Percentiles rank a stretch among this genome's conserved stretches.
Conservation (phyloP, 2,797 vertebrate species). For the Sebastiscus albofasciatus region DNA sequence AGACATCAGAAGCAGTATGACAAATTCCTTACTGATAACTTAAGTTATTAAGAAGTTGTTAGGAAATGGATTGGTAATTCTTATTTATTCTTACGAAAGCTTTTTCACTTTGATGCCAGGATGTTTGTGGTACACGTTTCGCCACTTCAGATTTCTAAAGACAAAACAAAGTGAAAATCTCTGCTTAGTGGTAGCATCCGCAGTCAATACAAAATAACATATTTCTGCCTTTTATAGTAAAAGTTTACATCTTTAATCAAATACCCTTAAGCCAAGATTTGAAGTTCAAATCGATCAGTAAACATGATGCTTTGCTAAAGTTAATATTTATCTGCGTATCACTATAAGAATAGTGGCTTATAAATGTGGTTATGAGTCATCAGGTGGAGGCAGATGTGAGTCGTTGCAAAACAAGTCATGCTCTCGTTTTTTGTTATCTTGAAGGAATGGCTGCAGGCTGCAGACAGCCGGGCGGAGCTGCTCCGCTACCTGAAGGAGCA, state of each 20-base stretch:
- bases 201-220: neutral
- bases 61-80: neutral
- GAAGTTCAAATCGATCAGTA: neutral
- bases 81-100: neutral
- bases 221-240: neutral
- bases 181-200: neutral
- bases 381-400: neutral
- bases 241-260: neutral
- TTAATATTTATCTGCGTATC: neutral
- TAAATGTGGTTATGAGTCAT: slow-evolving; percentile 3
- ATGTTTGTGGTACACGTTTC: neutral
- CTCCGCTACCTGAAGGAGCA: slow-evolving; percentile 88
- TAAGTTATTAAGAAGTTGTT: neutral
- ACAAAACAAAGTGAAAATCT: neutral
- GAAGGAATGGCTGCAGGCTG: slow-evolving; percentile 90
- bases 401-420: neutral
- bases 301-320: neutral
- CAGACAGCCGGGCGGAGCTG: slow-evolving; percentile 85
- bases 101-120: neutral
- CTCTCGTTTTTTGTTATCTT: slow-evolving; percentile 30
- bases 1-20: neutral
- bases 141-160: neutral
- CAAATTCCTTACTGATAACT: neutral
- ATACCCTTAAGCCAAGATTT: neutral
- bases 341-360: neutral